phyloP scores from a whole-genome alignment of 2,113 vertebrate genomes.

The Alces alces region DNA sequence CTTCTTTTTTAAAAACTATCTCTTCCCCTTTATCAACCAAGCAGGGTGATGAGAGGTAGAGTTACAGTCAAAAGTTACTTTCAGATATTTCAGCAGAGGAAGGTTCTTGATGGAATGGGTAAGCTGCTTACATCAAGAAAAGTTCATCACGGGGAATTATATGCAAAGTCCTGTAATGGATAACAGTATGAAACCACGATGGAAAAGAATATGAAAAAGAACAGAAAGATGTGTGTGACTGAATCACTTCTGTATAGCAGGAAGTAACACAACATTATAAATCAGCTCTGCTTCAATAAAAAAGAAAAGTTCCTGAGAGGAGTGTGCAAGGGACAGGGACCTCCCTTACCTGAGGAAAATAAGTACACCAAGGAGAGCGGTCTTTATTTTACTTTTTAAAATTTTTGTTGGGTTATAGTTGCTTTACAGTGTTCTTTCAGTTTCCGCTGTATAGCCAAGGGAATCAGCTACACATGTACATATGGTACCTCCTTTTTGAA shows the following conservation, averaged over 20 bases:
- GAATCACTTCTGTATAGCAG: not conserved
- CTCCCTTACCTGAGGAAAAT: not conserved
- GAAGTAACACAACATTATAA: not conserved
- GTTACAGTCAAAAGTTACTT: not conserved
- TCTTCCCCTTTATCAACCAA: not conserved
- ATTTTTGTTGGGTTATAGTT: not conserved
- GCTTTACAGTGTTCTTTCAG: not conserved
- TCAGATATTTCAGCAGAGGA: not conserved
- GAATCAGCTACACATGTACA: not conserved
- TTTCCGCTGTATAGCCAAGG: not conserved
- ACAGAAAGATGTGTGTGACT: not conserved
- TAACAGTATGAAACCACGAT: not conserved
- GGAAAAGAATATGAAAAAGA: not conserved
- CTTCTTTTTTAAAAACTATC: not conserved
- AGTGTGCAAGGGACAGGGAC: accelerated
- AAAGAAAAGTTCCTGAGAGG: not conserved
- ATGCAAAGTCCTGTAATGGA: not conserved
- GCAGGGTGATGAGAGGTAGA: not conserved
- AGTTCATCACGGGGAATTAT: not conserved
- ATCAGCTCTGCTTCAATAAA: not conserved
- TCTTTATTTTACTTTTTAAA: not conserved
- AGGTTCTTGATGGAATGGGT: not conserved
- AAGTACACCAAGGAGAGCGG: too few species aligned
- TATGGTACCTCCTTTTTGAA: not conserved
- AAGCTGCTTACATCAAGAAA: not conserved